Conservation (phyloP, 2,888 invertebrate genomes). For the Acronicta leporina region DNA sequence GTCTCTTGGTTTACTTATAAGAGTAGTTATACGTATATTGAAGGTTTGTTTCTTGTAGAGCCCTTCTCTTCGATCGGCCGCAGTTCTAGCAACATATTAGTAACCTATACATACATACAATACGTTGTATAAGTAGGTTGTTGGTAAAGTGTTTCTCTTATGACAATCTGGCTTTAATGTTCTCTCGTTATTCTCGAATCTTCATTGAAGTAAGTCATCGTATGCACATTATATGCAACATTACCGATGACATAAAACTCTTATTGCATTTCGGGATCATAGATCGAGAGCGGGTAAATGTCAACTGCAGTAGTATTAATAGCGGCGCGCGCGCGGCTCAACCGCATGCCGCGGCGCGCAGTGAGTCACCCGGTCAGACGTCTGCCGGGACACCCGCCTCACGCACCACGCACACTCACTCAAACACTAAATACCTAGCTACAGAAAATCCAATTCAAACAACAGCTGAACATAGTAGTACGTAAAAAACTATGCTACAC, state of each 20-base stretch:
- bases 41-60: no score
- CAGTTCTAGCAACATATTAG: not conserved
- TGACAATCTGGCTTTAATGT: not conserved
- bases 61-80: no score
- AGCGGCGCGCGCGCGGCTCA: slow-evolving; percentile 65
- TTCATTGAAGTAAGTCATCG: slow-evolving; percentile 28
- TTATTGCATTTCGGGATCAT: slow-evolving; percentile 73
- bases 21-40: no score
- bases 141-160: no score
- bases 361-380: slow-evolving; percentile 81
- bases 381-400: slow-evolving; percentile 81
- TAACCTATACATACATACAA: not conserved
- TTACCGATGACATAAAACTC: slow-evolving; percentile 60
- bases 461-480: no score
- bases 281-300: slow-evolving; percentile 85
- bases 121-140: no score
- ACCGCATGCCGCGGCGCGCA: slow-evolving; percentile 71
- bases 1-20: no score
- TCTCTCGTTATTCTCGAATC: slow-evolving; percentile 6
- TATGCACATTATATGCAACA: slow-evolving; percentile 30
- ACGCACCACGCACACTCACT: slow-evolving; percentile 63
- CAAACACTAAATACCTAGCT: slow-evolving; percentile 15
- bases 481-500: not conserved
- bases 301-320: slow-evolving; percentile 85
- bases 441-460: slow-evolving; percentile 32